Base-by-base conservation (phyloP, 2,113 vertebrate genomes). In the Tichodroma muraria region DNA sequence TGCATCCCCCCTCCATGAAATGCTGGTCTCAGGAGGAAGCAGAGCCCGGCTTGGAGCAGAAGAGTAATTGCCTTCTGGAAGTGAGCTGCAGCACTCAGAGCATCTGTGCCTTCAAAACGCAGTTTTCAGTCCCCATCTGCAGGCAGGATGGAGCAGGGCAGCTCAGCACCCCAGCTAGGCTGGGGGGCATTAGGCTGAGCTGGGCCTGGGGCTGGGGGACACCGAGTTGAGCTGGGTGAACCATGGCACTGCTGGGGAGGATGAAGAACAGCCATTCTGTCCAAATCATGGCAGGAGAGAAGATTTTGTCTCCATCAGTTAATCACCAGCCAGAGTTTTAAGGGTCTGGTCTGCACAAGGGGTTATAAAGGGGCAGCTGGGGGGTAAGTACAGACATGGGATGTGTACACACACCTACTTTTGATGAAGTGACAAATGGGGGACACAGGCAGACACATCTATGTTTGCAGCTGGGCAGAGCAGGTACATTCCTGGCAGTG, bases 51-150 rank as follows among this genome's bases (percentile, higher is more conserved):
- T 93, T 37, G 69, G 65, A 63, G 70, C 61, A 86, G 42, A 79
- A 76, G 47, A 87, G 13, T 60, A 81, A 89, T 73, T 79, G 80
- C 84, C 78, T 89, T 85, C 60, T 85, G 61, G 69, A 90, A 86
- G 65, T 5, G 24, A 84, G 60, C 77, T 79, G 88, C 64, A 60
- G 83, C 53, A 53, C 68, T 80, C 12, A 1, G 47, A 21, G 2
- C 19, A 47, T 79, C 78, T 37, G 44, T 25, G 85, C 61, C 78
- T 94, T 84, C 93, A 64, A 96, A 96, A 93, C 2, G 18, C 15
- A 94, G 95, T 73, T 95, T 93, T 72, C 57, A 87, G 84, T 97
- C 95, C 91, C 96, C 95, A 94, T 66, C 95, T 97, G 91, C 95
- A 96, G 96, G 96, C 89, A 94, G 83, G 87, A 90, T 68, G 65